Percentiles rank a stretch among this genome's conserved stretches.
Evolutionary conservation across 2,797 vertebrate genomes (phyloP).

Genomic region (Enteromius afrohamiltoni): DNA sequence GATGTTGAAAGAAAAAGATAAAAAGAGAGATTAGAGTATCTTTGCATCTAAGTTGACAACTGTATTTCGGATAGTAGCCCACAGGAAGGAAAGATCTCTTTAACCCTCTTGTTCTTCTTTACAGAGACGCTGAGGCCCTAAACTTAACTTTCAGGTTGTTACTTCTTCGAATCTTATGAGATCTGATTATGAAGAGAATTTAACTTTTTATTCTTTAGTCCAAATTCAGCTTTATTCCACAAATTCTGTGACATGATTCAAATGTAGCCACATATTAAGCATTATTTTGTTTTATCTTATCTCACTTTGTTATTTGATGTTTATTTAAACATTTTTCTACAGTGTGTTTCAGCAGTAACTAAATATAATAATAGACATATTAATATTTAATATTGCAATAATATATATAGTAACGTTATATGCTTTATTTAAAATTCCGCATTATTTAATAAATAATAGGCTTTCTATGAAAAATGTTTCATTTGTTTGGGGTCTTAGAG

Average conservation of each 20-base stretch:
- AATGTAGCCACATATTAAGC: neutral
- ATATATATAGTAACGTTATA: neutral
- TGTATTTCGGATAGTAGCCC: constrained; percentile 21
- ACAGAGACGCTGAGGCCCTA: neutral
- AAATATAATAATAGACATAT: neutral
- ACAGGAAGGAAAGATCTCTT: constrained; percentile 3
- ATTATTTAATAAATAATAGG: neutral
- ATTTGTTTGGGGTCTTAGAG: neutral
- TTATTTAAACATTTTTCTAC: neutral
- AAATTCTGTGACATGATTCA: neutral
- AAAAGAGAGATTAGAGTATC: constrained; percentile 44
- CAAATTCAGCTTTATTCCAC: neutral
- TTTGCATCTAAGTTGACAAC: constrained; percentile 31
- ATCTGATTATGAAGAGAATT: neutral
- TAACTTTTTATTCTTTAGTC: neutral
- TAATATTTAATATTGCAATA: neutral
- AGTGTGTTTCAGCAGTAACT: neutral
- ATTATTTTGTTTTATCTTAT: too few species aligned
- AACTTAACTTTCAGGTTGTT: neutral
- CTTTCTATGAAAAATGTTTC: neutral
- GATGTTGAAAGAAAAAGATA: constrained; percentile 42
- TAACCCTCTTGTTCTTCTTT: constrained; percentile 1
- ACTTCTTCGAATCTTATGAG: neutral
- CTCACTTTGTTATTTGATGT: neutral
- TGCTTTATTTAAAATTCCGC: neutral